A percentile compares a stretch with the other conserved stretches of the same genome.
Conservation (phyloP, 2,113 vertebrate species). For the Dicaeum eximium region DNA sequence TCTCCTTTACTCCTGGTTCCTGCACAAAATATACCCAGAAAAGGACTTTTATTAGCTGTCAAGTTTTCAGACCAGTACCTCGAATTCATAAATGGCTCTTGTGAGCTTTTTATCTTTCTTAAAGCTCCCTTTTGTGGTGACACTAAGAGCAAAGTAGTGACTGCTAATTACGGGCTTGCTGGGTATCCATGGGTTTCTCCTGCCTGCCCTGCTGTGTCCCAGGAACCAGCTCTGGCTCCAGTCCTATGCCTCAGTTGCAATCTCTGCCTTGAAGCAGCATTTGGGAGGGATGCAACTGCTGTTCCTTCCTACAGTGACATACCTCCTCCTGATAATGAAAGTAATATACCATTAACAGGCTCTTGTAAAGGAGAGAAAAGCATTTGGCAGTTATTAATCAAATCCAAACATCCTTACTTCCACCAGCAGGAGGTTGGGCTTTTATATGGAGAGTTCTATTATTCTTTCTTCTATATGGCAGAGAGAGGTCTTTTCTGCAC, state of each 20-base stretch:
- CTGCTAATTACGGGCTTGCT: background rate
- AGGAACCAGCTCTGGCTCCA: background rate
- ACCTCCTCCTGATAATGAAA: background rate
- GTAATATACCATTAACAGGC: background rate
- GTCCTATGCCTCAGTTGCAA: fast-evolving
- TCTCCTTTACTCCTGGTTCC: background rate
- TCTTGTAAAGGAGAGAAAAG: background rate
- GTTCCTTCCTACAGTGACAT: background rate
- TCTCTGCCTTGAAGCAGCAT: background rate
- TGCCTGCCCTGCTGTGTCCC: background rate
- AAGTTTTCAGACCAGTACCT: background rate
- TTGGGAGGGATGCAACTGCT: background rate
- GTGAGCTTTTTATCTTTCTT: background rate
- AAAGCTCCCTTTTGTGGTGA: background rate
- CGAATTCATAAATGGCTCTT: background rate
- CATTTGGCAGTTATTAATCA: slow-evolving; percentile 3
- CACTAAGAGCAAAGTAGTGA: background rate
- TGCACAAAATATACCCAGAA: background rate
- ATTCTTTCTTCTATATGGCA: background rate
- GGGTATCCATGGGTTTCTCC: background rate
- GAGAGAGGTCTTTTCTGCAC: background rate
- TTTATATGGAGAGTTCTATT: background rate
- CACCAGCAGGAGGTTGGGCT: background rate
- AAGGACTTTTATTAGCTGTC: background rate
- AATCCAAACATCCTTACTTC: background rate